Evolutionary conservation across 1,140 invertebrate species (phyloP).

Genomic region (Pseudomyrmex concolor): DNA sequence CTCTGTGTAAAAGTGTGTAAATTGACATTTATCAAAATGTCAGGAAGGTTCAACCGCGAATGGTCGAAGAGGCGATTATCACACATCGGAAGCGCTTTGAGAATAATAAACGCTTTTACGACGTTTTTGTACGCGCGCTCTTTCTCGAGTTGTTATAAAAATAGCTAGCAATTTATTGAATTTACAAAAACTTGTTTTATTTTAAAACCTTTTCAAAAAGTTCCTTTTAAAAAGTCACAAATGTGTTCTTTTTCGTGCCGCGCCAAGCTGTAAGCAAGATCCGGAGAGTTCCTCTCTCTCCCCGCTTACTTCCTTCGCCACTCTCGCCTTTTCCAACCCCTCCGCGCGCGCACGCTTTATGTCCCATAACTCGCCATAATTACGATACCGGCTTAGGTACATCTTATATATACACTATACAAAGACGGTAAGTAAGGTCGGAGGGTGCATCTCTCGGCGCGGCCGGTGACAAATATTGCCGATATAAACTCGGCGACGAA

Average conservation of each 20-base stretch:
- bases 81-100: constrained; percentile 1
- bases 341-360: constrained; percentile 60
- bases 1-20: constrained; percentile 6
- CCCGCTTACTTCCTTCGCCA: constrained; percentile 6
- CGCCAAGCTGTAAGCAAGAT: constrained; percentile 63
- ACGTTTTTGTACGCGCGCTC: neutral
- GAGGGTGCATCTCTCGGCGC: constrained; percentile 44
- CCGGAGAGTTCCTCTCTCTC: constrained; percentile 25
- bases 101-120: too few species aligned
- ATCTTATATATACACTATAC: constrained; percentile 1
- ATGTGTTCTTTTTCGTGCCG: neutral
- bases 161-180: neutral
- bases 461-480: constrained; percentile 68
- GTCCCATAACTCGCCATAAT: constrained; percentile 72
- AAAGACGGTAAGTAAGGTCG: constrained; percentile 63
- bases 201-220: too few species aligned
- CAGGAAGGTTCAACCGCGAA: constrained; percentile 50
- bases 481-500: constrained; percentile 59
- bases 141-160: neutral
- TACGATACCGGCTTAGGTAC: constrained; percentile 67
- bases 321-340: neutral
- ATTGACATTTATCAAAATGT: constrained; percentile 59
- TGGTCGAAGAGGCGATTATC: constrained; percentile 33
- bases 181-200: too few species aligned
- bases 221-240: neutral